Evolutionary conservation across 2,888 invertebrate species (phyloP).

Genomic region (Ectobius pallidus): DNA sequence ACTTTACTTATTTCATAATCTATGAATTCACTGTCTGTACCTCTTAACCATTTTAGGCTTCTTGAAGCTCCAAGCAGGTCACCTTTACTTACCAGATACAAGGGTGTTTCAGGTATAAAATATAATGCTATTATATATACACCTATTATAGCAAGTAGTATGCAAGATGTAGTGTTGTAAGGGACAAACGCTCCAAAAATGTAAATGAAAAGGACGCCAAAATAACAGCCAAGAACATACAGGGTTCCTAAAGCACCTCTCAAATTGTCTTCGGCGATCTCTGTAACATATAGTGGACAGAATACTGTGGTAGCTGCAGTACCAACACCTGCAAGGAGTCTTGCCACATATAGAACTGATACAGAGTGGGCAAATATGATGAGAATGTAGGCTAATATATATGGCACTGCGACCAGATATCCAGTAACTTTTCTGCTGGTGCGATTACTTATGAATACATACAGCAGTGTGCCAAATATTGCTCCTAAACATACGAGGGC

Average conservation of each 20-base stretch:
- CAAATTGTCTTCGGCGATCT: conserved; percentile 65
- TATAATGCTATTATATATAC: conserved; percentile 58
- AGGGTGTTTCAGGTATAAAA: conserved; percentile 67
- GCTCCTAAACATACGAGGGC: conserved; percentile 63
- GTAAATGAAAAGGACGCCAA: conserved; percentile 60
- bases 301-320: conserved; percentile 62
- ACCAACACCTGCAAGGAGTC: conserved; percentile 64
- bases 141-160: conserved; percentile 58
- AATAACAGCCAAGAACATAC: conserved; percentile 54
- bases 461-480: conserved; percentile 57
- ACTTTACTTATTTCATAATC: conserved; percentile 49
- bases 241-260: conserved; percentile 64
- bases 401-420: conserved; percentile 60
- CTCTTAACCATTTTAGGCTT: conserved; percentile 49
- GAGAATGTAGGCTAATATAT: conserved; percentile 63
- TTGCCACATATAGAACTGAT: conserved; percentile 57
- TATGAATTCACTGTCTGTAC: conserved; percentile 47
- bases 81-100: conserved; percentile 57
- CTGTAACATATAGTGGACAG: conserved; percentile 66
- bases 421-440: conserved; percentile 63
- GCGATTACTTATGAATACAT: conserved; percentile 57
- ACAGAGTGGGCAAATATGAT: conserved; percentile 59
- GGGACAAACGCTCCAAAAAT: conserved; percentile 58
- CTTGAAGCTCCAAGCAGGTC: conserved; percentile 55
- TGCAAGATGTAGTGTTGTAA: conserved; percentile 60